Evolutionary conservation across 2,888 invertebrate species (phyloP), one percentile per base, ranked within the genome.

Genomic region (Phymatocera aterrima): DNA sequence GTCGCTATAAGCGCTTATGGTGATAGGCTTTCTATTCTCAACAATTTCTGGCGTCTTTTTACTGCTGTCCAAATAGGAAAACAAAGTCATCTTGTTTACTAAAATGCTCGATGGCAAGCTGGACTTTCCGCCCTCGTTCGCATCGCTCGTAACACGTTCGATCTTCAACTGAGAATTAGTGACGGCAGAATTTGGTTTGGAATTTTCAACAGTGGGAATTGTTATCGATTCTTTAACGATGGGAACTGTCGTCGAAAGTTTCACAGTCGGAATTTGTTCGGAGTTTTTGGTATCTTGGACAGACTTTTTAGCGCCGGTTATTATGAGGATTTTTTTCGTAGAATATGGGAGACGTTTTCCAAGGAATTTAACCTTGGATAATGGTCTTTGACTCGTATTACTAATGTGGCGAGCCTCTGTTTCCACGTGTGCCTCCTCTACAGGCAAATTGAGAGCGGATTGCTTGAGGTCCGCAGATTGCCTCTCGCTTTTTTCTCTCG

Each of bases 401-500:
- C 15, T 28, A 28, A 57, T 28, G 28, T 57, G 21, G 61, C 37
- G 10, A 64, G 61, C 61, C n/a, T 64, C 61, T 21, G 61, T 64
- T 34, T 64, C 34, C 31, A 31, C 28, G 2, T 24, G 28, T 31
- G 37, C 4, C 28, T 68, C 28, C 5, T 8, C 21, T 6, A 3
- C 24, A 46, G 68, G n/a, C 28, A 10, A 15, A 43, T 46, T 15
- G 6, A 34, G 12, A n/a, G 64, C 37, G 18, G 37, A 37, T 64
- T 37, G 0, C 6, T 21, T 15, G 10, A 1, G 24, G 31, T 10
- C 0, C 15, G n/a, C 1, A 21, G 77, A 78, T 46, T 80, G 80
- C 4, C 77, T 77, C 65, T 84, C 83, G 3, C 72, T 77, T 77
- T 91, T 85, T 4, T 82, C 21, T 43, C 84, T 81, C 60, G 87